Evolutionary conservation across 2,113 vertebrate genomes (phyloP), one percentile per base, ranked within the genome.

Genomic region (Kryptolebias marmoratus): DNA sequence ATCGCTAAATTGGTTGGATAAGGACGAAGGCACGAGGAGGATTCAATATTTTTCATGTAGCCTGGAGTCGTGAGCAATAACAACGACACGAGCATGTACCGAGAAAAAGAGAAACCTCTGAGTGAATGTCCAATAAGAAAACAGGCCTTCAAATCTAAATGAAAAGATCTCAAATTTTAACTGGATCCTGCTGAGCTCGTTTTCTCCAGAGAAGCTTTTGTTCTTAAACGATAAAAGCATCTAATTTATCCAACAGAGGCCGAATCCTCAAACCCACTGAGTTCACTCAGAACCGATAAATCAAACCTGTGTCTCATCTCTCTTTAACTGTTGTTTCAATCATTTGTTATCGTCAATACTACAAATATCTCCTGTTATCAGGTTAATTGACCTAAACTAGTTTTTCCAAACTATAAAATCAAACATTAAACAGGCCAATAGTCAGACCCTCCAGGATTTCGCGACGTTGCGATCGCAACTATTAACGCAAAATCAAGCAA

Each of bases 1-100:
- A 44, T n/a, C 61, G 63, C 48, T 74, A 70, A 79, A 87, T 79
- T 81, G 81, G 74, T 55, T 72, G 69, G 59, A 80, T 71, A 42
- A 74, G 71, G 66, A 81, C 74, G 70, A 82, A 77, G 64, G 54
- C 65, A 62, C 13, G 31, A 55, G 28, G 15, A 78, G 57, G 75
- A 79, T 68, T 74, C 69, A 69, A 86, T 77, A 76, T 36, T 68
- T 49, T 72, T 64, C 60, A 49, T 81, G 74, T 78, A 56, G 73
- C 76, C 76, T 59, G 64, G 60, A 76, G 85, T 31, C 10, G 11
- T 59, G 48, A 65, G 71, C 68, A 58, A 64, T 69, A 45, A 42
- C 58, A 60, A 15, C 10, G 32, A 63, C 71, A 68, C 15, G 45
- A 57, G 45, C 68, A 31, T 11, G 55, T 13, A 1, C 32, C 6